Percentiles rank a stretch among this genome's conserved stretches.
phyloP scores from a whole-genome alignment of 2,888 invertebrate species.

The Apotomis turbidana region DNA sequence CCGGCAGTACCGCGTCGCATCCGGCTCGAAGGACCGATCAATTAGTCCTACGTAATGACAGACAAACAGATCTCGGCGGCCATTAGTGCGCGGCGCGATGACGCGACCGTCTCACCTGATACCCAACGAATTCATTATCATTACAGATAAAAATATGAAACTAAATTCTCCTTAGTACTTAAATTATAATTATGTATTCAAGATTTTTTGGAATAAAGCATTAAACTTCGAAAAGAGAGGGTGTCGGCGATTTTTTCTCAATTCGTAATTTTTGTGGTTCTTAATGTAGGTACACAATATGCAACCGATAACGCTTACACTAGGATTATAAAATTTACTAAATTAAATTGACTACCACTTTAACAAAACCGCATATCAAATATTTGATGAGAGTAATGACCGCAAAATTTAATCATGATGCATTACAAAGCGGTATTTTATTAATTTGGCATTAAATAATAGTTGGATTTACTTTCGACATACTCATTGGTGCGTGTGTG shows the following conservation, averaged over 20 bases:
- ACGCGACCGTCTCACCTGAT: neutral
- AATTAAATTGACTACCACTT: neutral
- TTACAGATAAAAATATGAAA: neutral
- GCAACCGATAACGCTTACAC: too few species aligned
- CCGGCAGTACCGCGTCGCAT: constrained; percentile 5
- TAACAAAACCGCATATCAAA: neutral
- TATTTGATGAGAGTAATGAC: neutral
- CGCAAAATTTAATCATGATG: constrained; percentile 8
- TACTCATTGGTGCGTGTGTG: too few species aligned
- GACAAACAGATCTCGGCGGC: constrained; percentile 23
- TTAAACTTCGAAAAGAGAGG: too few species aligned
- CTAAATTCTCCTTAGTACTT: too few species aligned
- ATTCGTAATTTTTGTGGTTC: too few species aligned
- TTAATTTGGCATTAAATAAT: neutral
- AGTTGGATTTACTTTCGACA: neutral
- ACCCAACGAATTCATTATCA: neutral
- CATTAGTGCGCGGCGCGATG: neutral
- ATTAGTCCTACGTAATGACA: constrained; percentile 17
- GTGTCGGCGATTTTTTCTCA: too few species aligned
- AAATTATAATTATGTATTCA: too few species aligned
- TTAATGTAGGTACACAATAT: too few species aligned
- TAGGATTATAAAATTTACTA: too few species aligned
- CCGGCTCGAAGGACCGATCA: constrained; percentile 9
- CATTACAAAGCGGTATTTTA: neutral
- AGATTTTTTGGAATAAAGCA: too few species aligned